Evolutionary conservation across 2,888 invertebrate genomes (phyloP), one percentile per base, ranked within the genome.

Genomic region (Emmelina monodactyla): DNA sequence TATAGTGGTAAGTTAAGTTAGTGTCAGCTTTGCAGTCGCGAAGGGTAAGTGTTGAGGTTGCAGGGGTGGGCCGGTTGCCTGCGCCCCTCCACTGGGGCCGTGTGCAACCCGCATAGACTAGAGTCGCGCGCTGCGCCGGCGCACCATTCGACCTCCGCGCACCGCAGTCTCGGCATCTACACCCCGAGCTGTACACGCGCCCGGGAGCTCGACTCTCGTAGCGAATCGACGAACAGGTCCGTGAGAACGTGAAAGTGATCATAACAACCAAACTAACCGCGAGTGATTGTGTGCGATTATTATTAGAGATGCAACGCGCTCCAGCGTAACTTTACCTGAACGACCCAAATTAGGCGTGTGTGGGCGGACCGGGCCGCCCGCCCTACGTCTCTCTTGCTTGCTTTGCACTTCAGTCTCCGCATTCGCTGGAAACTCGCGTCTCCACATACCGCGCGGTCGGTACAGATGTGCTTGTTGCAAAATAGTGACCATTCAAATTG

Each of bases 291-390:
- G 67, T 62, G 49, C 4, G 51, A 55, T 70, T 79, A 79, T 71
- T 62, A 66, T 63, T 76, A 76, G 71, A 61, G 55, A 54, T 73
- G 72, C 71, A 75, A 55, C 56, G 44, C 60, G 55, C 67, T 78
- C 73, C 75, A 75, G 71, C 59, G 79, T 76, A 76, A 78, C 71
- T 75, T 78, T 78, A 79, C 80, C 79, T 79, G 79, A 62, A 72
- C 69, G 62, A 57, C 64, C 81, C 76, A 81, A 82, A 82, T 82
- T 82, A 82, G 82, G 82, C 62, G 76, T 73, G 76, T 66, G 66
- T 62, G 49, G 55, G 49, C 64, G 68, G 66, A 57, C 49, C 56
- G 58, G 53, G 58, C 58, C 48, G 56, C 43, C 60, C 53, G 61
- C 66, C n/a, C n/a, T n/a, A n/a, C n/a, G n/a, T n/a, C 65, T 64